These are phyloP conservation scores for Pyralis farinalis DNA, from an alignment of 2,888 invertebrate genomes.

Conservation along the genomic window DNA sequence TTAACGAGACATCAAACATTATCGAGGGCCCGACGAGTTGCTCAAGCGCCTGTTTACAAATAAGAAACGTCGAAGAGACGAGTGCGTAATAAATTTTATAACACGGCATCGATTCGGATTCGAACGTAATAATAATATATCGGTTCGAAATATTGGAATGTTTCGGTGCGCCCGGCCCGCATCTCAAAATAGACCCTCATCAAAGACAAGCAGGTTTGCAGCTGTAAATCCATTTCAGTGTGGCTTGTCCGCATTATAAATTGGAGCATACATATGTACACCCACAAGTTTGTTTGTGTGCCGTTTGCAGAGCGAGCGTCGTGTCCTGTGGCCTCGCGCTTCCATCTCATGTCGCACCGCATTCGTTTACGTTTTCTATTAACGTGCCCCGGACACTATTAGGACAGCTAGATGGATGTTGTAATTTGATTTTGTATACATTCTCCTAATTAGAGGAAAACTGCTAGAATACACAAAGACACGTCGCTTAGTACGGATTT, in stretches of 20 bases:
- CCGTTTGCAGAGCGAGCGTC: slow-evolving; percentile 31
- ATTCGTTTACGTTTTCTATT: slow-evolving; percentile 71
- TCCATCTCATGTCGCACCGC: slow-evolving; percentile 53
- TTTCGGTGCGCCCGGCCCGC: slow-evolving; percentile 71
- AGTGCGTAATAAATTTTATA: slow-evolving; percentile 79
- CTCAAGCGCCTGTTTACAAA: slow-evolving; percentile 76
- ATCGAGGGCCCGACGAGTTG: slow-evolving; percentile 62
- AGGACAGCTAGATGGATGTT: slow-evolving; percentile 58
- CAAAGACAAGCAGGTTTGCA: slow-evolving; percentile 80
- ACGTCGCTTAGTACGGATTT: slow-evolving; percentile 18
- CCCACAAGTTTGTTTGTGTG: slow-evolving; percentile 32
- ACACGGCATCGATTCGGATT: slow-evolving; percentile 72
- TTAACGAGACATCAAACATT: slow-evolving; percentile 79
- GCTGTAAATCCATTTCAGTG: slow-evolving; percentile 81
- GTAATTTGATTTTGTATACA: slow-evolving; percentile 61
- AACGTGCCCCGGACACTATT: slow-evolving; percentile 64
- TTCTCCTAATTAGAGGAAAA: slow-evolving; percentile 47
- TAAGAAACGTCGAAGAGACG: slow-evolving; percentile 69
- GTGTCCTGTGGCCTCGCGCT: slow-evolving; percentile 49
- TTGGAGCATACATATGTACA: slow-evolving; percentile 53
- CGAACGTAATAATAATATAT: slow-evolving; percentile 79
- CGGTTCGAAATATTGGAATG: slow-evolving; percentile 76
- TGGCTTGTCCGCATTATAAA: slow-evolving; percentile 79
- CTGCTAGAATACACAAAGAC: slow-evolving; percentile 27
- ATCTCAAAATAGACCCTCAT: slow-evolving; percentile 78